Base-by-base conservation (phyloP, 2,113 vertebrate genomes). In the Rhinolophus ferrumequinum region DNA sequence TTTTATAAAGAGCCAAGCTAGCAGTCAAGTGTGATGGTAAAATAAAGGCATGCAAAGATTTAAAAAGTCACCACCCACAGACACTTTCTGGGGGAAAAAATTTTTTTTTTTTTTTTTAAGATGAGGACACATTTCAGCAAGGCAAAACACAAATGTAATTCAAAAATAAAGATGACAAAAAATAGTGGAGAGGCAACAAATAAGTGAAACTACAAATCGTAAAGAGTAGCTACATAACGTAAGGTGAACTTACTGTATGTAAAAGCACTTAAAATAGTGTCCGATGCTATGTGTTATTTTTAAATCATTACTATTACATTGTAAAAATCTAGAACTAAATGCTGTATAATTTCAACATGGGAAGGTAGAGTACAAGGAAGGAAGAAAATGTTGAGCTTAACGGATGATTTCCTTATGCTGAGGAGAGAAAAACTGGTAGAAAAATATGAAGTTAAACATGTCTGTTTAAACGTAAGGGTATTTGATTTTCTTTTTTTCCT, bases 111-210 rank as follows among this genome's bases (percentile, higher is more conserved):
- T 44, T 44, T 44, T 44, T 44, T 44, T 44, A 6, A 75, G 38
- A 75, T 54, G 18, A 66, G 7, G 47, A 58, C 24, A 28, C 22
- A 75, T 67, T 83, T 88, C 56, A 90, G 81, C 60, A 95, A 94
- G 85, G 15, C 26, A 81, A 90, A 96, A 66, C n/a, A 79, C 44
- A 92, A 70, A 47, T 79, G 14, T 47, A 64, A 79, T 72, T 91
- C 33, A 93, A 90, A 95, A 93, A 81, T 72, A 79, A 94, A 88
- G 70, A 47, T 75, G 76, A 67, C 6, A 84, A 62, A 44, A 73
- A 90, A 90, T 33, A 81, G 72, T 90, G 52, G 52, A 26, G 11
- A 79, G 19, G 30, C 72, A 85, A 73, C 19, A 76, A 88, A 80
- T 9, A 5, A 73, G 21, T 26, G 83, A 84, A 87, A 69, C 41